A percentile compares a stretch with the other conserved stretches of the same genome.
Conservation (phyloP, 2,888 invertebrate species). For the Maniola hyperantus region DNA sequence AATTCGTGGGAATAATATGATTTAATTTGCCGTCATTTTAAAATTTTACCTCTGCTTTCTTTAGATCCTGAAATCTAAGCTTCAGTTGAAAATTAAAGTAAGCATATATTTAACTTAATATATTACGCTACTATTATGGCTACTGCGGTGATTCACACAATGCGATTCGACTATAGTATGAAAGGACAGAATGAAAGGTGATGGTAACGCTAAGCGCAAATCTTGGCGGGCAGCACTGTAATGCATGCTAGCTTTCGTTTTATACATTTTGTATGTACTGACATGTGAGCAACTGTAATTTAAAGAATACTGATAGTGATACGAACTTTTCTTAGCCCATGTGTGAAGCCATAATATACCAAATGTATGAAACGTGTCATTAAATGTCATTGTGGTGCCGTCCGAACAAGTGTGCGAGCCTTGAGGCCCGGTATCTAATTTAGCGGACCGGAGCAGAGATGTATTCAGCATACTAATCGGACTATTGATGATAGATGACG, state of each 20-base stretch:
- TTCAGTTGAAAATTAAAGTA: too few species aligned
- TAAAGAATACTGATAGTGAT: neutral
- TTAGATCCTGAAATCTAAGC: too few species aligned
- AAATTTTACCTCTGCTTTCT: too few species aligned
- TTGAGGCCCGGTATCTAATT: neutral
- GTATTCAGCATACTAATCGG: too few species aligned
- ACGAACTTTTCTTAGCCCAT: neutral
- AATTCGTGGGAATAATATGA: too few species aligned
- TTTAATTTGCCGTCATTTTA: too few species aligned
- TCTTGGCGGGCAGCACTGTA: neutral
- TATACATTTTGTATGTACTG: conserved; percentile 3
- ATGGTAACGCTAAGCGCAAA: conserved; percentile 50
- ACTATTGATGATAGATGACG: too few species aligned
- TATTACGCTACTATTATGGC: neutral
- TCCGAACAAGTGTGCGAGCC: conserved; percentile 10
- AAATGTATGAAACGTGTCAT: conserved; percentile 1
- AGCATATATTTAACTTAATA: too few species aligned
- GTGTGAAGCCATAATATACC: neutral
- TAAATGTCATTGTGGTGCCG: neutral
- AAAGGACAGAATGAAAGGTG: conserved; percentile 69
- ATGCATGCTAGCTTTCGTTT: neutral
- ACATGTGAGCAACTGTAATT: neutral
- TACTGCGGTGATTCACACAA: conserved; percentile 12
- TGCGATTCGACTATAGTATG: conserved; percentile 47
- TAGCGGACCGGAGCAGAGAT: too few species aligned